Percentiles rank a stretch among this genome's conserved stretches.
Conservation (phyloP, 2,797 vertebrate species). For the Setipinna tenuifilis region DNA sequence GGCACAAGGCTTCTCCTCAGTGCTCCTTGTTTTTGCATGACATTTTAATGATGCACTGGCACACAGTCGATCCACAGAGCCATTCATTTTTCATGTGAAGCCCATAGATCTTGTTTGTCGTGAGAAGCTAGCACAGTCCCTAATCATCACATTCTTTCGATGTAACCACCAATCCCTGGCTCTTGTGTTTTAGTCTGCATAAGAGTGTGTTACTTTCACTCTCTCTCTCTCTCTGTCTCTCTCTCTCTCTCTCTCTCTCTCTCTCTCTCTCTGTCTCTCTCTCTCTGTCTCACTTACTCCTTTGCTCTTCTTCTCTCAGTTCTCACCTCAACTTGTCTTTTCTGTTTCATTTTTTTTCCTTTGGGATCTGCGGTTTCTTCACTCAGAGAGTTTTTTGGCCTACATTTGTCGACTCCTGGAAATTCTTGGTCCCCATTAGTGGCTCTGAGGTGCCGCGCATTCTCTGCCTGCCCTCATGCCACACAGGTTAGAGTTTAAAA, state of each 20-base stretch:
- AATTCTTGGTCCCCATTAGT: slow-evolving; percentile 20
- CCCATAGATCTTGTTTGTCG: slow-evolving; percentile 56
- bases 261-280: slow-evolving; percentile 34
- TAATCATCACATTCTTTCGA: background rate
- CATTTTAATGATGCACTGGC: slow-evolving; percentile 63
- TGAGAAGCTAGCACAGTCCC: slow-evolving; percentile 13
- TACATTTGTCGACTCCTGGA: background rate
- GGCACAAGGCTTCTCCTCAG: background rate
- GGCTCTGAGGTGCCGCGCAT: background rate
- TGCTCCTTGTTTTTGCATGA: slow-evolving; percentile 58
- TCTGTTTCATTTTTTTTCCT: background rate
- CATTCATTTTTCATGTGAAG: slow-evolving; percentile 50
- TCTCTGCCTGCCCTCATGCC: background rate
- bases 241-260: background rate
- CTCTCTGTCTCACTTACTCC: background rate
- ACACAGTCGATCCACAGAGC: slow-evolving; percentile 58
- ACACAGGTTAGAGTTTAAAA: too few relatives aligned
- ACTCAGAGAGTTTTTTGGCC: slow-evolving; percentile 35
- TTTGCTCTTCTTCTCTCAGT: background rate
- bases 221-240: background rate
- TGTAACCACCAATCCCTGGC: background rate
- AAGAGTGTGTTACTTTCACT: slow-evolving; percentile 48
- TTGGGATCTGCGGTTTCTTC: background rate
- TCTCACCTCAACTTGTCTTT: background rate
- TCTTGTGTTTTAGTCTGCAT: background rate